Conservation (phyloP, 2,113 vertebrate genomes). For the Vulpes vulpes region DNA sequence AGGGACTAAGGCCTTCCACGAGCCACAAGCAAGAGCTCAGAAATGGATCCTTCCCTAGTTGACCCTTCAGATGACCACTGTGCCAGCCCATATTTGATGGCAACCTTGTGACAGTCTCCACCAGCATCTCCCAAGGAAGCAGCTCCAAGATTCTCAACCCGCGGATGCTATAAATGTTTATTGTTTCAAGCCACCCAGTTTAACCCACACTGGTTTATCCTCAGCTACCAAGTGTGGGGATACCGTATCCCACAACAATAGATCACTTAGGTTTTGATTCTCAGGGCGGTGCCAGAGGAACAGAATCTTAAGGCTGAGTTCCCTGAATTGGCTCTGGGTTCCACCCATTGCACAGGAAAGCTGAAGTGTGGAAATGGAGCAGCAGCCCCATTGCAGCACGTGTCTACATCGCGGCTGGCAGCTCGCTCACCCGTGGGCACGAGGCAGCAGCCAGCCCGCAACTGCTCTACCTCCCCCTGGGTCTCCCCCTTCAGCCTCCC, state of each 20-base stretch:
- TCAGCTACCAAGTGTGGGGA: neutral
- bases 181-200: neutral
- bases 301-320: neutral
- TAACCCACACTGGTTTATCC: neutral
- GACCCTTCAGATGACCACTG: neutral
- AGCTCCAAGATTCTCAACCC: neutral
- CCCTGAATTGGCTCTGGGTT: neutral
- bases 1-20: neutral
- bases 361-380: neutral
- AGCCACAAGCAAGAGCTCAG: neutral
- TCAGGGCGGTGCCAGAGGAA: neutral
- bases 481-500: neutral
- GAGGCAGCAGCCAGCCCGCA: neutral
- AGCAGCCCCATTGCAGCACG: too few relatives aligned
- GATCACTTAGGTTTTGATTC: neutral
- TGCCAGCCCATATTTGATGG: neutral
- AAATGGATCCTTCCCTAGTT: neutral
- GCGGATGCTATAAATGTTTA: neutral
- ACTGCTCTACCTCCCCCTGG: neutral
- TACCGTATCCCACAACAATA: neutral
- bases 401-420: neutral
- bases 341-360: neutral
- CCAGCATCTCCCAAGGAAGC: neutral
- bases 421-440: accelerated
- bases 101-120: neutral